These are phyloP conservation scores for Parascotia fuliginaria DNA, from an alignment of 2,888 invertebrate species.

Conservation along the genomic window DNA sequence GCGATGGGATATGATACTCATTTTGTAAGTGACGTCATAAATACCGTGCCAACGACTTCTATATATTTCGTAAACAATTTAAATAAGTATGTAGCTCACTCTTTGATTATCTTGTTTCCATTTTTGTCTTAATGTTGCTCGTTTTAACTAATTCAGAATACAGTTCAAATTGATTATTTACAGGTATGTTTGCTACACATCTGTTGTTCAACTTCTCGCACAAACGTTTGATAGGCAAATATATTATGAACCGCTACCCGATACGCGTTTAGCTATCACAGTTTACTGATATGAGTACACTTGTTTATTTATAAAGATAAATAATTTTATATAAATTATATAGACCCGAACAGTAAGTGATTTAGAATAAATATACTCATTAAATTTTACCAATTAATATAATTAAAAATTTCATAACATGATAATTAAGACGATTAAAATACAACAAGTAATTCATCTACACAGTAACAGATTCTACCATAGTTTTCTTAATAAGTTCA, in stretches of 20 bases:
- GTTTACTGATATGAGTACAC: constrained; percentile 17
- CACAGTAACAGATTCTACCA: constrained; percentile 95
- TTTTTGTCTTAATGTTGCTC: not conserved
- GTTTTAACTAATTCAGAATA: constrained; percentile 10
- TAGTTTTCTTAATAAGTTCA: constrained; percentile 96
- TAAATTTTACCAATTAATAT: constrained; percentile 70
- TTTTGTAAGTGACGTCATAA: constrained; percentile 13
- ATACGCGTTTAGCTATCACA: constrained; percentile 23
- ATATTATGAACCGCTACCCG: constrained; percentile 17
- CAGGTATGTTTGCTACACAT: not conserved
- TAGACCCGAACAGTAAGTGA: constrained; percentile 19
- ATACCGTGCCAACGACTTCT: constrained; percentile 1
- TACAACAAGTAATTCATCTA: constrained; percentile 84
- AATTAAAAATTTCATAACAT: constrained; percentile 79
- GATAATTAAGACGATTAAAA: constrained; percentile 73
- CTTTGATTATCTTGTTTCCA: constrained; percentile 5
- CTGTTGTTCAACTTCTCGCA: constrained; percentile 3
- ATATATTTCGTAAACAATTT: constrained; percentile 13
- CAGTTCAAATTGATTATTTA: constrained; percentile 17
- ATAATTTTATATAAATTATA: constrained; percentile 9
- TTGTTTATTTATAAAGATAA: constrained; percentile 28
- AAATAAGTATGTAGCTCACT: constrained; percentile 2
- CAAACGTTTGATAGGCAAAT: constrained; percentile 11
- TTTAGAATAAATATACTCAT: constrained; percentile 38
- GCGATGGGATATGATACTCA: constrained; percentile 9